Base-by-base conservation (phyloP, 2,888 invertebrate species). In the Lepidocyrtoides sp. region DNA sequence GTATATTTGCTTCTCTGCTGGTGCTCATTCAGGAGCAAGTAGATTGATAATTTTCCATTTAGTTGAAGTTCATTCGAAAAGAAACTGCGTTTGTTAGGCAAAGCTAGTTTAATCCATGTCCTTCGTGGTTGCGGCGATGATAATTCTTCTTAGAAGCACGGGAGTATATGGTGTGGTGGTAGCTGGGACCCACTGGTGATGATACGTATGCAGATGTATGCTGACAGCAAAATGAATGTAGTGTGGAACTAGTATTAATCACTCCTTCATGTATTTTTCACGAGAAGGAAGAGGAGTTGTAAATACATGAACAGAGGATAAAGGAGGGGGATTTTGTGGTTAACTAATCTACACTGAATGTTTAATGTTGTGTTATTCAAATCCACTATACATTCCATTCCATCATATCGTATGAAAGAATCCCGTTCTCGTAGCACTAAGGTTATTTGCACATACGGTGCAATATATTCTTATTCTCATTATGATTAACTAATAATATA, bases 141-240 rank as follows among this genome's bases (percentile, higher is more conserved):
- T 54, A 54, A 54, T 54, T 54, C 17, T 54, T 54, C 51, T 17
- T 54, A 17, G 51, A 12, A 17, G 4, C 17, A 54, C 17, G n/a
- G 17, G 51, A 7, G 14, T 17, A 54, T 54, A 54, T 60, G n/a
- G 26, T 4, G 17, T 23, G 60, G 60, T 23, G 7, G 60, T 2
- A 17, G 60, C 23, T 60, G 60, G 0, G 23, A 17, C 60, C 26
- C 36, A 36, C 36, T 7, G 60, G 60, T 60, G 60, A 60, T 29
- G 14, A 66, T 32, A 32, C 12, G 29, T 7, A 60, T 60, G 60
- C 60, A 66, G 32, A 66, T 66, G 29, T n/a, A 66, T n/a, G 63
- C 20, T 83, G 66, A 66, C 83, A 66, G 66, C 83, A 14, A 66
- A 26, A 66, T 83, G 83, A 83, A 20, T 60, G n/a, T n/a, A 60